Evolutionary conservation across 2,113 vertebrate genomes (phyloP).

Genomic region (Seriola aureovittata): DNA sequence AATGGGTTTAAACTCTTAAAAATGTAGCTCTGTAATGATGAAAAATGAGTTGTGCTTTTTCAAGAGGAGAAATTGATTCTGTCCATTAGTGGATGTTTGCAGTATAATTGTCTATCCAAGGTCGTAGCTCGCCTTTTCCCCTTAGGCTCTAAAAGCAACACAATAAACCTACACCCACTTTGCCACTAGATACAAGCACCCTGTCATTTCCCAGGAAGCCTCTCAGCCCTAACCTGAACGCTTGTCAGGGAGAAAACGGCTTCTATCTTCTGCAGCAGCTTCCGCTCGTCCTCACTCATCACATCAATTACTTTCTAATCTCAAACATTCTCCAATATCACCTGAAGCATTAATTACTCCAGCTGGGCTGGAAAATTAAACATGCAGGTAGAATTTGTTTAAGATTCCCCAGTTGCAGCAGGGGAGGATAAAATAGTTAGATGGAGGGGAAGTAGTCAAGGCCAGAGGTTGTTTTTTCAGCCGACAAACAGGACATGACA

Average conservation of each 20-base stretch:
- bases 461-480: background rate
- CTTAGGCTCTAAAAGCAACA: slow-evolving; percentile 6
- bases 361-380: background rate
- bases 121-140: background rate
- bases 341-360: slow-evolving; percentile 25
- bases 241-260: background rate
- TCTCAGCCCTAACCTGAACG: background rate
- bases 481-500: background rate
- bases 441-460: background rate
- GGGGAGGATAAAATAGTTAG: background rate
- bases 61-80: background rate
- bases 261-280: slow-evolving; percentile 10
- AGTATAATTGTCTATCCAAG: background rate
- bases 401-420: background rate
- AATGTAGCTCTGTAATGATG: background rate
- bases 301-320: slow-evolving; percentile 54
- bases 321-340: slow-evolving; percentile 11
- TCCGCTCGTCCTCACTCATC: slow-evolving; percentile 32
- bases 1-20: background rate
- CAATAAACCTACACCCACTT: background rate
- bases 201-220: slow-evolving; percentile 3
- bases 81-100: background rate
- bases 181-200: background rate
- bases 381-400: slow-evolving; percentile 5
- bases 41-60: background rate